Percentiles rank a stretch among this genome's conserved stretches.
Evolutionary conservation across 2,113 vertebrate genomes (phyloP).

Genomic region (Psilopsiagon aurifrons): DNA sequence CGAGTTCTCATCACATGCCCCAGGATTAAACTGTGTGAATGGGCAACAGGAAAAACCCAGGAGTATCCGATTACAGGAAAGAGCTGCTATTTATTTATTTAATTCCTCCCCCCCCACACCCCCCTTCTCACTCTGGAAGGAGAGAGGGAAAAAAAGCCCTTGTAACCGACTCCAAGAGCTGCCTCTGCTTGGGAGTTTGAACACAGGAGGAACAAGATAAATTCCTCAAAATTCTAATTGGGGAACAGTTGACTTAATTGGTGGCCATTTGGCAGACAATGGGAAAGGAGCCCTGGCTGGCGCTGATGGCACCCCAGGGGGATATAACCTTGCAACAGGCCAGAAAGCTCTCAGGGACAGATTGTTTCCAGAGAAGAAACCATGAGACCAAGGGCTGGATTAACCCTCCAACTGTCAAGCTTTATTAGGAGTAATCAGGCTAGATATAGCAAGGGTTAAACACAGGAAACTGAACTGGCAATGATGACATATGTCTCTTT

Average conservation of each 20-base stretch:
- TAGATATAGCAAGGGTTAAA: slow-evolving; percentile 79
- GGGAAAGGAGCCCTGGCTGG: slow-evolving; percentile 87
- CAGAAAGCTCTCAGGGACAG: slow-evolving; percentile 85
- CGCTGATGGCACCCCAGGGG: slow-evolving; percentile 89
- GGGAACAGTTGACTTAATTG: slow-evolving; percentile 98
- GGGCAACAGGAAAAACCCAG: slow-evolving; percentile 86
- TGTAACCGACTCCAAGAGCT: slow-evolving; percentile 89
- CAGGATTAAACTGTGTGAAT: slow-evolving; percentile 86
- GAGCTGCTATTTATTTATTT: slow-evolving; percentile 84
- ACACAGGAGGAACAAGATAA: slow-evolving; percentile 87
- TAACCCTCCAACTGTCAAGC: slow-evolving; percentile 84
- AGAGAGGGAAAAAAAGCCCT: slow-evolving; percentile 22
- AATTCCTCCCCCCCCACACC: slow-evolving; percentile 13
- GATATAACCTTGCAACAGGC: slow-evolving; percentile 92
- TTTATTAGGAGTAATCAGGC: slow-evolving; percentile 78
- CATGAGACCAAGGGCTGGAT: slow-evolving; percentile 83
- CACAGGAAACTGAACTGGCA: slow-evolving; percentile 73
- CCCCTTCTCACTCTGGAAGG: slow-evolving; percentile 19
- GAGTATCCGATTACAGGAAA: slow-evolving; percentile 95
- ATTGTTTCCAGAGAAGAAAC: slow-evolving; percentile 94
- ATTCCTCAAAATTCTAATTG: slow-evolving; percentile 98
- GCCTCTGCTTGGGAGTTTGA: slow-evolving; percentile 79
- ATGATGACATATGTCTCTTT: slow-evolving; percentile 71
- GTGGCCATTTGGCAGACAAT: slow-evolving; percentile 97
- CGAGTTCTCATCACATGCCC: slow-evolving; percentile 76